phyloP scores from a whole-genome alignment of 1,140 invertebrate species.

The Oscheius sp. region DNA sequence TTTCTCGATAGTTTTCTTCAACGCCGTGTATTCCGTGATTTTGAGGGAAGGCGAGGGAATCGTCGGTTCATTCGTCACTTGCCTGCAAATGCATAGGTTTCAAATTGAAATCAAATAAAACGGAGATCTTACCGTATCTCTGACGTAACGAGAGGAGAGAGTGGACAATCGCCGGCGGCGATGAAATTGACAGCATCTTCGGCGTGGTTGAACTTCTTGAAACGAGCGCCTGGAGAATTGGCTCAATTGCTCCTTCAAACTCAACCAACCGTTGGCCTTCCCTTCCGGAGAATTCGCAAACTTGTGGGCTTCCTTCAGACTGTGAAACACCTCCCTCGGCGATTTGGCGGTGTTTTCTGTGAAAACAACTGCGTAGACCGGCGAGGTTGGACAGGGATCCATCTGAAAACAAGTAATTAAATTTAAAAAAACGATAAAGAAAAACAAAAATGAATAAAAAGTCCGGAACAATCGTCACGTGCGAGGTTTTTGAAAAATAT shows the following conservation, averaged over 20 bases:
- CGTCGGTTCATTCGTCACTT: neutral
- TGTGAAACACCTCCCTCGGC: neutral
- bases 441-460: too few species aligned
- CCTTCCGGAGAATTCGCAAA: constrained; percentile 3
- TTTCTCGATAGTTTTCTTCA: constrained; percentile 3
- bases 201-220: neutral
- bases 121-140: neutral
- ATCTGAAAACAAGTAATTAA: too few species aligned
- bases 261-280: neutral
- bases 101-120: neutral
- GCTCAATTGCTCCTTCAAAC: too few species aligned
- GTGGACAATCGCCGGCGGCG: neutral
- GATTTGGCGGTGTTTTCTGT: neutral
- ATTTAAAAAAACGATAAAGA: too few species aligned
- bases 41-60: neutral
- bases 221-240: neutral
- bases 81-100: neutral
- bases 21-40: neutral
- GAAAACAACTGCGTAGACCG: neutral
- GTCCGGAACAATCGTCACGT: too few species aligned
- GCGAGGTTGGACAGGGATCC: neutral
- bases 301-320: neutral
- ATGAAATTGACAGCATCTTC: neutral
- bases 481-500: too few species aligned
- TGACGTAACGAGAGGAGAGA: neutral